Evolutionary conservation across 2,888 invertebrate species (phyloP).

Genomic region (Tupiocoris notatus): DNA sequence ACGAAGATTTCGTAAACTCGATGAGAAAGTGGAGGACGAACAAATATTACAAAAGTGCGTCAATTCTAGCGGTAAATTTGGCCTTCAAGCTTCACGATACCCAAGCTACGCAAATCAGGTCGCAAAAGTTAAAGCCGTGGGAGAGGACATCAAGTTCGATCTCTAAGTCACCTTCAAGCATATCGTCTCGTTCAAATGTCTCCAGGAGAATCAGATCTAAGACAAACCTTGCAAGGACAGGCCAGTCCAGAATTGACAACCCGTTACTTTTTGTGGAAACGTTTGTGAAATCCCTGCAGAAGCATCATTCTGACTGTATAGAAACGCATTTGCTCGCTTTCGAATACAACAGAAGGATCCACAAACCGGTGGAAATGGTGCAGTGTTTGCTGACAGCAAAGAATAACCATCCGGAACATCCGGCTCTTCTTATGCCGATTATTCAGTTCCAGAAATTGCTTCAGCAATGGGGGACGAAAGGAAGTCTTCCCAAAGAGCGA

Average conservation of each 20-base stretch:
- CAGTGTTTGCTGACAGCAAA: constrained; percentile 34
- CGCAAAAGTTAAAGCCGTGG: constrained; percentile 9
- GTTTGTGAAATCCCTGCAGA: constrained; percentile 28
- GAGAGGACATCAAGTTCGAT: neutral
- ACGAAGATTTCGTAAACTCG: constrained; percentile 86
- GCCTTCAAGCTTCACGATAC: constrained; percentile 83
- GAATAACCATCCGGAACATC: constrained; percentile 9
- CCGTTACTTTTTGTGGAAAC: constrained; percentile 16
- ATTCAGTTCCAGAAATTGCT: constrained; percentile 2
- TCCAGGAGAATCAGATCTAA: neutral
- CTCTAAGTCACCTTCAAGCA: neutral
- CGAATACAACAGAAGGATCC: constrained; percentile 30
- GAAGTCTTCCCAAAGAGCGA: neutral
- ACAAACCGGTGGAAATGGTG: constrained; percentile 31
- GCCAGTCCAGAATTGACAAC: neutral
- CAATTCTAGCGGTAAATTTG: constrained; percentile 84
- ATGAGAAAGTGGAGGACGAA: constrained; percentile 92
- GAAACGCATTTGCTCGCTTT: constrained; percentile 35
- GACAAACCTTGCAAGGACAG: neutral
- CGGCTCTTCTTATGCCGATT: constrained; percentile 15
- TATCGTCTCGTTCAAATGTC: neutral
- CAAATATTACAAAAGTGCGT: constrained; percentile 94
- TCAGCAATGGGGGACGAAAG: constrained; percentile 13
- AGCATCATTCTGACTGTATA: constrained; percentile 1
- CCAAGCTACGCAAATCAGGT: constrained; percentile 60